These are phyloP conservation scores for Enteromius afrohamiltoni DNA, from an alignment of 2,797 vertebrate genomes.

Conservation along the genomic window DNA sequence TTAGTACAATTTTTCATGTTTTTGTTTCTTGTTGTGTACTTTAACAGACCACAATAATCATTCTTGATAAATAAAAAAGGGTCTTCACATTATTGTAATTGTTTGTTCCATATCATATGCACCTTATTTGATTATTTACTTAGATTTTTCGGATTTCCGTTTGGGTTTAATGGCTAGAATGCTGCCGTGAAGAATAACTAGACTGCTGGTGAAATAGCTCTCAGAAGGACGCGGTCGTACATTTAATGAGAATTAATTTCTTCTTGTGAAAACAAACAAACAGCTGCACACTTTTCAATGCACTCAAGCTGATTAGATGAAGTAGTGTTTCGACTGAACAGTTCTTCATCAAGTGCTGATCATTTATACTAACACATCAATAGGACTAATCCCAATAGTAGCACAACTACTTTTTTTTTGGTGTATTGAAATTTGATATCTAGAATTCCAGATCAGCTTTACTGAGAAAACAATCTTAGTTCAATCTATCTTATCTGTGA, in stretches of 20 bases:
- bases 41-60: constrained; percentile 1
- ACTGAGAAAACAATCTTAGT: neutral
- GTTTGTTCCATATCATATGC: neutral
- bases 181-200: neutral
- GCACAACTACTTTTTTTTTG: neutral
- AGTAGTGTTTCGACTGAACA: neutral
- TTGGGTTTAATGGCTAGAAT: constrained; percentile 3
- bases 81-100: neutral
- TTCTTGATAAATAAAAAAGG: neutral
- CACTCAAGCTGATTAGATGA: neutral
- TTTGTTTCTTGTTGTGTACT: neutral
- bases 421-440: neutral
- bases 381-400: neutral
- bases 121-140: neutral
- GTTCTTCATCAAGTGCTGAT: constrained; percentile 5
- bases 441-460: neutral
- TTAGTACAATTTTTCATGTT: neutral
- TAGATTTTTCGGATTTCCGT: neutral
- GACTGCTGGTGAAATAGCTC: neutral
- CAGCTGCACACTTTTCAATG: neutral
- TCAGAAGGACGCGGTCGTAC: neutral
- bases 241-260: neutral
- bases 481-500: neutral
- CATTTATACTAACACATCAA: neutral
- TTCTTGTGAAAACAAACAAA: constrained; percentile 11